Evolutionary conservation across 2,797 vertebrate species (phyloP).

Genomic region (Todus mexicanus): DNA sequence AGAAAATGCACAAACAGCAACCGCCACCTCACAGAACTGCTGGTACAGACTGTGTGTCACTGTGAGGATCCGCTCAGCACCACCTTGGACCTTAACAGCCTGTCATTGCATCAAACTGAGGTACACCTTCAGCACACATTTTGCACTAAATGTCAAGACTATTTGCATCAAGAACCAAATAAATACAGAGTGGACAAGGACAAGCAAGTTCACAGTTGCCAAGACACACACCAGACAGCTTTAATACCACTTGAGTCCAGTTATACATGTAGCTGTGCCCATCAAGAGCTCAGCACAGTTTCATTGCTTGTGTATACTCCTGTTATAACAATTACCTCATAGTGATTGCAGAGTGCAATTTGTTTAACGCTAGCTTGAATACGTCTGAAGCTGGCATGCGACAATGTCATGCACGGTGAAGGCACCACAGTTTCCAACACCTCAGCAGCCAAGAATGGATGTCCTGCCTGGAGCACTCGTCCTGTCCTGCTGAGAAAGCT

Average conservation of each 20-base stretch:
- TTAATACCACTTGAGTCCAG: accelerated
- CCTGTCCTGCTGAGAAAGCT: background rate
- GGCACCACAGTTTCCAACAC: background rate
- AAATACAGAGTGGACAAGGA: background rate
- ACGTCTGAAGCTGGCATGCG: background rate
- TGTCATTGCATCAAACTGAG: background rate
- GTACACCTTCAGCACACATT: background rate
- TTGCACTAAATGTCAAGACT: background rate
- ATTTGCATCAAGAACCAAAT: background rate
- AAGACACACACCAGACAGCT: background rate
- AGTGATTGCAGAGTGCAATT: background rate
- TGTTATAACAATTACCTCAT: accelerated
- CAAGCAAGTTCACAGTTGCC: background rate
- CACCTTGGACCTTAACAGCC: background rate
- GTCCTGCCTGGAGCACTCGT: background rate
- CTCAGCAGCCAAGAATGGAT: background rate
- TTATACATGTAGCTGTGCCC: accelerated
- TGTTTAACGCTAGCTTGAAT: background rate
- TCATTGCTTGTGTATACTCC: background rate
- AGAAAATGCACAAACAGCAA: accelerated
- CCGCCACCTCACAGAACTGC: accelerated
- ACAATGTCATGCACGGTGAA: background rate
- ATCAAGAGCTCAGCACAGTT: background rate
- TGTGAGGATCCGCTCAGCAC: background rate
- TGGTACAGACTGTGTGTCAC: accelerated